phyloP scores from a whole-genome alignment of 2,113 vertebrate genomes.

The Clupea harengus region DNA sequence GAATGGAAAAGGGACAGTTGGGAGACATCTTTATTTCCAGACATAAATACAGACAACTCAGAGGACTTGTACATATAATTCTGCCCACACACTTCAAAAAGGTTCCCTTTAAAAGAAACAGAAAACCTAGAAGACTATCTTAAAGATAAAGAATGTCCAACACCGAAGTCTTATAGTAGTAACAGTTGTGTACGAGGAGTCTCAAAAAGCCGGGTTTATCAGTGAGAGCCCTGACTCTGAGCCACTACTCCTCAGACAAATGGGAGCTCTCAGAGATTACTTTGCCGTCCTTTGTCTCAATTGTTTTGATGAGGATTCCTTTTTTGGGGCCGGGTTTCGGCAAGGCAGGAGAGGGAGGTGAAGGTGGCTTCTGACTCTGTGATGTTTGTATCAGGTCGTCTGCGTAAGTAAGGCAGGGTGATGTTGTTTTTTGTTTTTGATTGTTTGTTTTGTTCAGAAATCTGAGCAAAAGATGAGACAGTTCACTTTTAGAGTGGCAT shows the following conservation, averaged over 20 bases:
- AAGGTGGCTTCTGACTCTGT: not conserved
- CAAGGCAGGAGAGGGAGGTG: not conserved
- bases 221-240: not conserved
- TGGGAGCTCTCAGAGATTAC: slow-evolving; percentile 29
- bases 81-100: not conserved
- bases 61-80: not conserved
- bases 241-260: not conserved
- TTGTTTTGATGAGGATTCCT: slow-evolving; percentile 31
- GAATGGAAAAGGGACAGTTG: not conserved
- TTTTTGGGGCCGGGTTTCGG: not conserved
- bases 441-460: slow-evolving; percentile 31
- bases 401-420: slow-evolving; percentile 31
- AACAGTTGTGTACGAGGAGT: not conserved
- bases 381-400: slow-evolving; percentile 19
- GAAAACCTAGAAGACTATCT: not conserved
- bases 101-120: not conserved
- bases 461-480: slow-evolving; percentile 44
- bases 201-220: not conserved
- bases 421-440: not conserved
- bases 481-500: slow-evolving; percentile 26
- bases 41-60: slow-evolving; percentile 1
- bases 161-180: not conserved
- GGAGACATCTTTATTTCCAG: slow-evolving; percentile 10
- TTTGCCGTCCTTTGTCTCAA: slow-evolving; percentile 30
- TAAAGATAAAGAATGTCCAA: not conserved